Evolutionary conservation across 2,888 invertebrate genomes (phyloP).

Genomic region (Aporophyla lueneburgensis): DNA sequence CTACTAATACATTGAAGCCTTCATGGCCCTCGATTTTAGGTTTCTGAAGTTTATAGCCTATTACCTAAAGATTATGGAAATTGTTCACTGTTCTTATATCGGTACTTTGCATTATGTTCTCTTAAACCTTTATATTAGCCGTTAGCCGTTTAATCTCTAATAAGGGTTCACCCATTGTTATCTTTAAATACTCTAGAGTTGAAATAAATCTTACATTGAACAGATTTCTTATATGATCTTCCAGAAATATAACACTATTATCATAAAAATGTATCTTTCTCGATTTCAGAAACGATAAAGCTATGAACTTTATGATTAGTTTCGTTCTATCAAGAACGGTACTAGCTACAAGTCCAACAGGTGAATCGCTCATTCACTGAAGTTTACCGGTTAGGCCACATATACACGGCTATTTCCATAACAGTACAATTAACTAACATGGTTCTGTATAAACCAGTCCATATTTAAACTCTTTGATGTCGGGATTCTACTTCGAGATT

Average conservation of each 20-base stretch:
- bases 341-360: conserved; percentile 31
- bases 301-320: not conserved
- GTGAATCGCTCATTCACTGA: conserved; percentile 34
- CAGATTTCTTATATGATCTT: not conserved
- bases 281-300: not conserved
- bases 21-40: not conserved
- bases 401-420: conserved; percentile 30
- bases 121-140: not conserved
- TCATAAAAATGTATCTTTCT: not conserved
- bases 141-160: not conserved
- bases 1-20: conserved; percentile 2
- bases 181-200: not conserved
- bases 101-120: conserved; percentile 12
- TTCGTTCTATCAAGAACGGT: not conserved
- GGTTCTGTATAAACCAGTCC: conserved; percentile 45
- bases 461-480: conserved; percentile 65
- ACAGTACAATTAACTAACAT: conserved; percentile 56
- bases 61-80: conserved; percentile 2
- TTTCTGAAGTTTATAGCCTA: conserved; percentile 30
- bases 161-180: not conserved
- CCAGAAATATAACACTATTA: not conserved
- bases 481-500: conserved; percentile 22
- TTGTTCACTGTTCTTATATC: conserved; percentile 13
- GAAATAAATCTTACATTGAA: not conserved
- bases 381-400: conserved; percentile 23